Conservation (phyloP, 2,888 invertebrate species). For the Patella ulyssiponensis region DNA sequence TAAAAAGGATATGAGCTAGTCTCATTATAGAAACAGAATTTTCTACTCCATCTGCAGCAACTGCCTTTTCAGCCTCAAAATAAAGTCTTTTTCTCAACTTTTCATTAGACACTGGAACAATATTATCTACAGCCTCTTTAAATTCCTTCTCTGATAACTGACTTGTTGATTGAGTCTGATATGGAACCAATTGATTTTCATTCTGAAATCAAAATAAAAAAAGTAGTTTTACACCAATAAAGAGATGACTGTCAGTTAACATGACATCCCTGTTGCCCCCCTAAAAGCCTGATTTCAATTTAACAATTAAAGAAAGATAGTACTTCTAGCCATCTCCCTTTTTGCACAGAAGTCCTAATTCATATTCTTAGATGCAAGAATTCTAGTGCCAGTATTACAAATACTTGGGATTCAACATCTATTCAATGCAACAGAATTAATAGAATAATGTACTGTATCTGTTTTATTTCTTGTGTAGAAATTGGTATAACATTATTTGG, state of each 20-base stretch:
- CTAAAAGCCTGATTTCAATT: background rate
- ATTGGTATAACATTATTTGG: no score
- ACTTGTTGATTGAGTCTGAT: slow-evolving; percentile 53
- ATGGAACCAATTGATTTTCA: slow-evolving; percentile 61
- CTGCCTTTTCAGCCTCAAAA: slow-evolving; percentile 59
- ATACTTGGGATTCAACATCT: no score
- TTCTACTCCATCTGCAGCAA: slow-evolving; percentile 50
- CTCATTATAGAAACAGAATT: slow-evolving; percentile 59
- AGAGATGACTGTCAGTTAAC: background rate
- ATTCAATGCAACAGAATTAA: no score
- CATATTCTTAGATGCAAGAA: no score
- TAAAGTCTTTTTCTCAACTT: slow-evolving; percentile 59
- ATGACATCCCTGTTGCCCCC: background rate
- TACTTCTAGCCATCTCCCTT: background rate
- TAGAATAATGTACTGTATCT: no score
- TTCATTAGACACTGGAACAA: slow-evolving; percentile 63
- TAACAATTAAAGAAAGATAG: background rate
- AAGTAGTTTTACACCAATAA: background rate
- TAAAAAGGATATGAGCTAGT: slow-evolving; percentile 65
- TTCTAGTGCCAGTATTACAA: no score
- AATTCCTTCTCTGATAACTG: slow-evolving; percentile 65
- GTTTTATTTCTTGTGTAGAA: no score
- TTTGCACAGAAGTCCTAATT: no score
- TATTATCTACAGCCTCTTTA: slow-evolving; percentile 63
- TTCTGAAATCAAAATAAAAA: slow-evolving; percentile 42